Evolutionary conservation across 2,797 vertebrate genomes (phyloP), one percentile per base, ranked within the genome.

Genomic region (Phoebastria nigripes): DNA sequence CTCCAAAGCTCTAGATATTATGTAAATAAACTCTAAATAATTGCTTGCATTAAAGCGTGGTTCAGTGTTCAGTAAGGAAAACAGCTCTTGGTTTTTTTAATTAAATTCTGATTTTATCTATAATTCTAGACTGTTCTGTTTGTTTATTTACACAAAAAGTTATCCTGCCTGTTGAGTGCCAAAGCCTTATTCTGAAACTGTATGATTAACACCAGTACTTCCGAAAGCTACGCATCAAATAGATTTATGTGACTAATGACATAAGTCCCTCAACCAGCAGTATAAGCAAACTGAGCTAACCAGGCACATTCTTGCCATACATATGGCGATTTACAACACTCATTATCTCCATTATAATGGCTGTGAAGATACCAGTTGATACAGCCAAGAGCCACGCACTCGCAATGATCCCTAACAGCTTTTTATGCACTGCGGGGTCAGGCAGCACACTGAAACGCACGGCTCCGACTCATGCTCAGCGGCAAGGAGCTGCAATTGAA

Each of bases 21-120:
- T n/a, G 46, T 91, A 96, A 97, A 96, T 94, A 97, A 96, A 95
- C 82, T 66, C 82, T 78, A 83, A 96, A 93, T 91, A 93, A 97
- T 86, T 86, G 87, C 72, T 49, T 82, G 44, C 72, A 88, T 92
- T 96, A 65, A 95, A 87, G 41, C 65, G 49, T 19, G 35, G 56
- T 82, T 92, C 78, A 63, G 0, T 46, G 56, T 88, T 88, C 84
- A 87, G 65, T n/a, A 86, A 91, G 65, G 29, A 94, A 96, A 96
- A 94, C 31, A 89, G 77, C 25, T 62, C 56, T 67, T 92, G 58
- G 56, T 6, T 28, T 93, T 79, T 86, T 89, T 8, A 89, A 96
- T 95, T 95, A 95, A 86, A 87, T 91, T 91, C 72, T 94, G 84
- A 94, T 94, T 95, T 78, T 93, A 94, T 96, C 89, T 96, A 49